Evolutionary conservation across 2,888 invertebrate genomes (phyloP), one percentile per base, ranked within the genome.

Genomic region (Pollenia amentaria): DNA sequence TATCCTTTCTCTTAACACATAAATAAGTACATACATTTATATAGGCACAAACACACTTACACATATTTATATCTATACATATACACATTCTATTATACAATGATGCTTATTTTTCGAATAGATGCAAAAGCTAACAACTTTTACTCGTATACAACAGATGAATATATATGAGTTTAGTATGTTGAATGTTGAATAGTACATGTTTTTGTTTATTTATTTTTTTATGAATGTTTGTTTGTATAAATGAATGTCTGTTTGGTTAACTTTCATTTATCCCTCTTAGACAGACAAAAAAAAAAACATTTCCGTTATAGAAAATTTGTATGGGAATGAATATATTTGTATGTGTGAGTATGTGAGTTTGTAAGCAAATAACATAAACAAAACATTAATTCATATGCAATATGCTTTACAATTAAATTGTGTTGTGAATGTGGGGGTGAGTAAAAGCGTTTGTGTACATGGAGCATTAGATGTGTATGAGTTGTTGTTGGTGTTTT

Each of bases 1-100:
- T 78, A 78, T 73, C 29, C 64, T 70, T 84, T 78, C 72, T 65
- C 51, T 60, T 48, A 72, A 57, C 72, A 55, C 77, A 65, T 72
- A 64, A 70, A 72, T 48, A 55, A 64, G 64, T 57, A 14, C 67
- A 38, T 21, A 65, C 16, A 67, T 6, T 16, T 48, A 44, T 12
- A 67, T 8, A 55, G 42, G 29, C n/a, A 53, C 53, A 65, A 6
- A 29, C 12, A 42, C 12, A 44, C 11, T 11, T 16, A 21, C 14
- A n/a, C 2, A 21, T n/a, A 18, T 42, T 16, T 53, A 38, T 12
- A 3, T 29, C 3, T 11, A 48, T 38, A 46, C 11, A 4, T 46
- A 18, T 14, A 9, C 9, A 29, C 29, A 12, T 18, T 40, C 12
- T 14, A n/a, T 10, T 69, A 7, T 55, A 44, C 10, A 9, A 29